phyloP scores from a whole-genome alignment of 1,140 invertebrate species.

The Tenebrio molitor region DNA sequence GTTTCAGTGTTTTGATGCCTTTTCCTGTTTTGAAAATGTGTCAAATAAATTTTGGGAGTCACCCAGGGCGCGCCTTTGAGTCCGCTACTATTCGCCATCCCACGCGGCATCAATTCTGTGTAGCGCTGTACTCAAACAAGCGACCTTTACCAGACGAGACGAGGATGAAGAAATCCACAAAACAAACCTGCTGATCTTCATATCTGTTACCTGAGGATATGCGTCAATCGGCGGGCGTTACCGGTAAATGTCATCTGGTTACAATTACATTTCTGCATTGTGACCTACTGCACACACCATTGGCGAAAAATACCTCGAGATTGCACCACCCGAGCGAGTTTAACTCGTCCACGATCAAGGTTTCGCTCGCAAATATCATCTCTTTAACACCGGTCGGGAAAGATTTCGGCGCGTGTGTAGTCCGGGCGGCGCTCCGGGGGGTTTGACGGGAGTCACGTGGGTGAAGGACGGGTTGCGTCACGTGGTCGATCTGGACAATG shows the following conservation, averaged over 20 bases:
- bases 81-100: too few species aligned
- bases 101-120: too few species aligned
- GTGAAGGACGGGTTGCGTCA: too few species aligned
- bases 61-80: too few species aligned
- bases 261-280: slow-evolving; percentile 32
- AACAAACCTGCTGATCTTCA: slow-evolving; percentile 45
- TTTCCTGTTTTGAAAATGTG: too few species aligned
- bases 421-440: too few species aligned
- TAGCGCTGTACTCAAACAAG: slow-evolving; percentile 10
- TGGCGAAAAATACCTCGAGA: neutral
- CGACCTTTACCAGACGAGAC: slow-evolving; percentile 34
- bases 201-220: slow-evolving; percentile 41
- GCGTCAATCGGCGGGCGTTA: slow-evolving; percentile 43
- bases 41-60: too few species aligned
- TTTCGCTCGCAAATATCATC: neutral
- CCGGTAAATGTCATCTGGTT: slow-evolving; percentile 46
- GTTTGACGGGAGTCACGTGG: too few species aligned
- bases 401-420: too few species aligned
- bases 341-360: slow-evolving; percentile 35
- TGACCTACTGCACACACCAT: slow-evolving; percentile 26
- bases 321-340: slow-evolving; percentile 2
- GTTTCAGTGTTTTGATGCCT: too few species aligned
- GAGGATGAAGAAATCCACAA: slow-evolving; percentile 40
- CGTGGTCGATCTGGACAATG: too few species aligned
- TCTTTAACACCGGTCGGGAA: neutral